Evolutionary conservation across 2,888 invertebrate genomes (phyloP).

Genomic region (Tridacna crocea): DNA sequence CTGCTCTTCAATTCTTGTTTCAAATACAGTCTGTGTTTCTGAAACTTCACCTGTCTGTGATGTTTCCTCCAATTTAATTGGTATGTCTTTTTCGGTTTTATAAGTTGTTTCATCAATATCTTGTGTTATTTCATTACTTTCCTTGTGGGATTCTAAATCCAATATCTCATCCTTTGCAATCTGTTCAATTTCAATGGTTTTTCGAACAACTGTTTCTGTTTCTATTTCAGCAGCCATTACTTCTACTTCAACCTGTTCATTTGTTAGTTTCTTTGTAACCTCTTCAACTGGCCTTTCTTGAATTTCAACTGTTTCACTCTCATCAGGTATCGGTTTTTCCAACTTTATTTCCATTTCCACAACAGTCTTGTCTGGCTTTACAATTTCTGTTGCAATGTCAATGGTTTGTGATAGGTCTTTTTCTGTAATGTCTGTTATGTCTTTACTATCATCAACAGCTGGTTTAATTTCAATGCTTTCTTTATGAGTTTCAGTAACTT

Average conservation of each 20-base stretch:
- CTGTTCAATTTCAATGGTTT: slow-evolving; percentile 47
- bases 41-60: slow-evolving; percentile 35
- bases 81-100: slow-evolving; percentile 1
- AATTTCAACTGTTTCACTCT: slow-evolving; percentile 19
- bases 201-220: slow-evolving; percentile 51
- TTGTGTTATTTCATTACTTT: slow-evolving; percentile 45
- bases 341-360: slow-evolving; percentile 31
- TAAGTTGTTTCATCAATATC: not conserved
- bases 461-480: slow-evolving; percentile 27
- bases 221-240: slow-evolving; percentile 45
- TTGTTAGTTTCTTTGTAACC: slow-evolving; percentile 1
- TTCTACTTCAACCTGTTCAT: slow-evolving; percentile 48
- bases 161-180: slow-evolving; percentile 40
- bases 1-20: slow-evolving; percentile 4
- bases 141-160: slow-evolving; percentile 26
- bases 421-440: not conserved
- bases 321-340: not conserved
- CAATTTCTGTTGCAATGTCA: not conserved
- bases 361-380: not conserved
- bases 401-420: not conserved
- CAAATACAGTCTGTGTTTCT: not conserved
- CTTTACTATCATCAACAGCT: not conserved
- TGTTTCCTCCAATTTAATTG: slow-evolving; percentile 9
- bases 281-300: slow-evolving; percentile 11
- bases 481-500: slow-evolving; percentile 33